These are phyloP conservation scores for Sphecodes monilicornis DNA, from an alignment of 2,888 invertebrate genomes.

Conservation along the genomic window DNA sequence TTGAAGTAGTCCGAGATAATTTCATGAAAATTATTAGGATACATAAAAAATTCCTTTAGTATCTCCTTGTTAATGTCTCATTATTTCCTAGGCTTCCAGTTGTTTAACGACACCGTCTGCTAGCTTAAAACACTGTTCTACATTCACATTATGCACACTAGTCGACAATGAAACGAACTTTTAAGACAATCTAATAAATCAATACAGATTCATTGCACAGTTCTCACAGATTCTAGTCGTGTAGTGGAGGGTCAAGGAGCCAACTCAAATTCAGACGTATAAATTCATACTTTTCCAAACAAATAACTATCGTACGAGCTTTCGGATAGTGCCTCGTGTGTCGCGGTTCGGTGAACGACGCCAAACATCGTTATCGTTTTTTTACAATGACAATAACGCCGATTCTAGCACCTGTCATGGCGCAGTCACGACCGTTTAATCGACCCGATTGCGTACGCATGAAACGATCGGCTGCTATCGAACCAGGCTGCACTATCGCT, in stretches of 20 bases:
- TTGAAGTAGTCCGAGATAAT: too few relatives aligned
- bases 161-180: too few relatives aligned
- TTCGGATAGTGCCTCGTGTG: not conserved
- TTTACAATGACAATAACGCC: slow-evolving; percentile 66
- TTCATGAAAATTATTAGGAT: too few relatives aligned
- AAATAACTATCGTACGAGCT: not conserved
- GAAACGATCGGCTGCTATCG: slow-evolving; percentile 45
- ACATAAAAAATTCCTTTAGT: too few relatives aligned
- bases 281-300: not conserved
- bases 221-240: too few relatives aligned
- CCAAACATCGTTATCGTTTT: slow-evolving; percentile 57
- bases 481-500: slow-evolving; percentile 16
- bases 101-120: too few relatives aligned
- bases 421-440: slow-evolving; percentile 53
- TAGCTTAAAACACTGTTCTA: too few relatives aligned
- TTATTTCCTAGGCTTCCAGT: too few relatives aligned
- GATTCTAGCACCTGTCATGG: slow-evolving; percentile 52
- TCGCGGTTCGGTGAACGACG: slow-evolving; percentile 30
- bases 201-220: not conserved
- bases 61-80: too few relatives aligned
- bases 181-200: too few relatives aligned
- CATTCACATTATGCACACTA: too few relatives aligned
- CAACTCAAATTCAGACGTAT: not conserved
- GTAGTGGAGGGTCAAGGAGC: too few relatives aligned
- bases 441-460: slow-evolving; percentile 52